A percentile compares a stretch with the other conserved stretches of the same genome.
Conservation (phyloP, 2,888 invertebrate species). For the Drosophila bunnanda region DNA sequence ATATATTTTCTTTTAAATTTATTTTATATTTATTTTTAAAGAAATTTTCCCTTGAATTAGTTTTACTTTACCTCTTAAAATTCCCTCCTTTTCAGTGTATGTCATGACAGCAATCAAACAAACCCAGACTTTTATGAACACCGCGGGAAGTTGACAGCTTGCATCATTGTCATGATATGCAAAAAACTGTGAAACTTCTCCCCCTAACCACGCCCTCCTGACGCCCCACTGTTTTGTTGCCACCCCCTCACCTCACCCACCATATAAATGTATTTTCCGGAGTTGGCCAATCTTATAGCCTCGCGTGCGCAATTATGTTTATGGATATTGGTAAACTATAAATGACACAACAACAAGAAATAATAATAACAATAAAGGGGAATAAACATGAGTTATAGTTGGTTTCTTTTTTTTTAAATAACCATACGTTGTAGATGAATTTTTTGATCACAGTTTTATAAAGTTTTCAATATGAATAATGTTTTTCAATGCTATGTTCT, state of each 20-base stretch:
- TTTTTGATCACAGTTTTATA: conserved; percentile 33
- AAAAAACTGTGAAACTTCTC: conserved; percentile 60
- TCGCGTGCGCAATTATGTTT: conserved; percentile 77
- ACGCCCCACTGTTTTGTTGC: neutral
- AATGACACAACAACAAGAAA: conserved; percentile 38
- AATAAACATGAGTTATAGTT: conserved; percentile 26
- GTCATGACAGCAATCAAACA: conserved; percentile 54
- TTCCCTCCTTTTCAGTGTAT: neutral
- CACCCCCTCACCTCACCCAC: neutral
- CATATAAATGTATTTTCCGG: conserved; percentile 8
- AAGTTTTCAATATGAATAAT: neutral
- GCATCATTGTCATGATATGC: conserved; percentile 77
- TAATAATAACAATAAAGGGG: neutral
- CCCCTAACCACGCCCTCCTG: conserved; percentile 9
- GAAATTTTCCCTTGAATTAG: too few relatives aligned
- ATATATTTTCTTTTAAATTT: too few relatives aligned
- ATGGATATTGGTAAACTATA: conserved; percentile 68
- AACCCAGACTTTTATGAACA: conserved; percentile 80
- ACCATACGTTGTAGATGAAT: conserved; percentile 35
- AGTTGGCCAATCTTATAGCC: conserved; percentile 72
- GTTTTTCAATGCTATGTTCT: neutral
- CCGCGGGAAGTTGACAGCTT: conserved; percentile 83
- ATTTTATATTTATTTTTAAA: neutral
- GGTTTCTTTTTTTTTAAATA: conserved; percentile 32
- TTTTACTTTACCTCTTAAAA: neutral